Evolutionary conservation across 2,797 vertebrate species (phyloP).

Genomic region (Gallinago nigripennis): DNA sequence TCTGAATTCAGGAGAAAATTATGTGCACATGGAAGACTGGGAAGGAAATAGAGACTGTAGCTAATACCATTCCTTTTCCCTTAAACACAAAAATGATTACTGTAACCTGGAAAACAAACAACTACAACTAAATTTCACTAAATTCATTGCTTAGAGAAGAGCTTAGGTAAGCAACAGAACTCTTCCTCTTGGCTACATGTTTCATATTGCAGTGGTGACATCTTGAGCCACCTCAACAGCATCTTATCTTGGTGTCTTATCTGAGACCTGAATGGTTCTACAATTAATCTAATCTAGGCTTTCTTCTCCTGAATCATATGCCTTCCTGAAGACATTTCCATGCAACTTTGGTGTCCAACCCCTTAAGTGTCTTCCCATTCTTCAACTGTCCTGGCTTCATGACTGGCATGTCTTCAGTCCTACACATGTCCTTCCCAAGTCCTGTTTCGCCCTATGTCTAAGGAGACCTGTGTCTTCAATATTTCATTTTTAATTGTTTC

Average conservation of each 20-base stretch:
- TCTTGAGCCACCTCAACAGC: neutral
- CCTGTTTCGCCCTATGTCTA: rapidly evolving
- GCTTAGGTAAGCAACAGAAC: neutral
- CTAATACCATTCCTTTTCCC: neutral
- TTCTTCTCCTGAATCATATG: neutral
- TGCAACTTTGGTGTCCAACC: neutral
- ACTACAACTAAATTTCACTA: neutral
- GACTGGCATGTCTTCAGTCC: neutral
- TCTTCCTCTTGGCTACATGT: neutral
- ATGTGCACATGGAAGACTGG: neutral
- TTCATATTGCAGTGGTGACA: neutral
- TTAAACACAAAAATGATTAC: neutral
- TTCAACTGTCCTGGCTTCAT: neutral
- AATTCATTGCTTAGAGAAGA: neutral
- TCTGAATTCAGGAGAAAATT: neutral
- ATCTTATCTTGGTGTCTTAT: neutral
- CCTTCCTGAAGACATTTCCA: neutral
- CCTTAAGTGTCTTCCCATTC: neutral
- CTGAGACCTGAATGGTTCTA: neutral
- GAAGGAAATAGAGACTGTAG: neutral
- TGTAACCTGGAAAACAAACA: neutral
- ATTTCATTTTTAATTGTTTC: neutral
- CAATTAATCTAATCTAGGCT: neutral
- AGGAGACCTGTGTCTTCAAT: neutral
- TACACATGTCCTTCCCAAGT: neutral